Base-by-base conservation (phyloP, 2,113 vertebrate species). In the Protomyctophum bolini region DNA sequence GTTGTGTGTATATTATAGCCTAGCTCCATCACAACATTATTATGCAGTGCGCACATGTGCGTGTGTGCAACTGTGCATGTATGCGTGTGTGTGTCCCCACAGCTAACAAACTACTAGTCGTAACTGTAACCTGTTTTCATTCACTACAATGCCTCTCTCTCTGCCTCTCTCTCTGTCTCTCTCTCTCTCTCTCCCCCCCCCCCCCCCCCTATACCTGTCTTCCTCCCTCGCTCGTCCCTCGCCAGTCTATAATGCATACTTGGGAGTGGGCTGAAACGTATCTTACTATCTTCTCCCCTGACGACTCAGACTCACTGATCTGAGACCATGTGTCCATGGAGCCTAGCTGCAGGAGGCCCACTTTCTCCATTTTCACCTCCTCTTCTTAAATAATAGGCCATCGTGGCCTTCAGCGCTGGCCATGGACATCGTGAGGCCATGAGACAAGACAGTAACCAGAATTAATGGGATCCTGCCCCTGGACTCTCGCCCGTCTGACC, bases 381-480 rank as follows among this genome's bases (percentile, higher is more conserved):
- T 64, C 70, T 65, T 49, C 81, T 84, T 70, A 72, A 83, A 87
- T 85, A 84, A 85, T 74, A 66, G 75, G 52, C 73, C 33, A 66
- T 70, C 52, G 33, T 58, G 71, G 76, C 73, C 79, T 84, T 86
- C 77, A 82, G 75, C 66, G 81, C 70, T 5, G 14, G 80, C 78
- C 86, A 71, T 29, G 69, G 79, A 79, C 79, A 78, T 78, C 76
- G 72, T 72, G 70, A 70, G 77, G 79, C 80, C 64, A 80, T 77
- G 79, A 86, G 78, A 84, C 82, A 85, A 73, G 81, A 82, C 70
- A 33, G 59, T 86, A 86, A 89, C 81, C 86, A 82, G 83, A 89
- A 88, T 86, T 65, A 88, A 90, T 87, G 81, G 70, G 63, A 14
- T 63, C 66, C 73, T n/a, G n/a, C 71, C 29, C 65, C 76, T 33